A percentile compares a stretch with the other conserved stretches of the same genome.
These are phyloP conservation scores for Eurytoma adleriae DNA, from an alignment of 2,888 invertebrate genomes.

Conservation along the genomic window DNA sequence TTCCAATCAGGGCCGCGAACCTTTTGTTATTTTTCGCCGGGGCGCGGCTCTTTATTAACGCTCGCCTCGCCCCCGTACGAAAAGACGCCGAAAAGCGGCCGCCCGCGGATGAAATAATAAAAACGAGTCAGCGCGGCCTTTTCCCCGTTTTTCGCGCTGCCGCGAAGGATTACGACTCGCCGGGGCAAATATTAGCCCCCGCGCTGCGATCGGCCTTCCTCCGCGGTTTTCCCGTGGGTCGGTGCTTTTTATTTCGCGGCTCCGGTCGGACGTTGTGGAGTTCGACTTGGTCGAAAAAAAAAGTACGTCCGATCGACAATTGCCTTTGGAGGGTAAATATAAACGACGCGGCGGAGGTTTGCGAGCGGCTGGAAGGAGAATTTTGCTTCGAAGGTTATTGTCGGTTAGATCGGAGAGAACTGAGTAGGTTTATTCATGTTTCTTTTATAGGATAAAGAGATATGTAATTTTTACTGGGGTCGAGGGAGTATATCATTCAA, in stretches of 20 bases:
- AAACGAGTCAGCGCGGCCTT: not conserved
- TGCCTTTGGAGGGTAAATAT: slow-evolving; percentile 28
- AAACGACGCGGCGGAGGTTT: not conserved
- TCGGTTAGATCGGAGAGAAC: too few species aligned
- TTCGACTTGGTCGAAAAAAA: slow-evolving; percentile 9
- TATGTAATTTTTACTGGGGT: too few species aligned
- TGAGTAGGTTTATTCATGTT: too few species aligned
- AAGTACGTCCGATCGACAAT: slow-evolving; percentile 24
- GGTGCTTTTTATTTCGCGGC: not conserved
- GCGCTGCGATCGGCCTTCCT: slow-evolving; percentile 29
- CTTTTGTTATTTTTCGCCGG: not conserved
- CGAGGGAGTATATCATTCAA: too few species aligned
- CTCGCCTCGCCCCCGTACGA: not conserved
- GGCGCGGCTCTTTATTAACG: not conserved
- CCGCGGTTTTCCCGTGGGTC: slow-evolving; percentile 24
- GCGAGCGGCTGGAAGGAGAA: not conserved
- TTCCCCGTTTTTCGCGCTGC: not conserved
- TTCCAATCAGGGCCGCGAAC: too few species aligned
- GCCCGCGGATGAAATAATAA: too few species aligned
- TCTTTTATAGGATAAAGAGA: too few species aligned
- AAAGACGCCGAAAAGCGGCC: not conserved
- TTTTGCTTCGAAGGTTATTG: not conserved
- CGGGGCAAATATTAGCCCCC: slow-evolving; percentile 49
- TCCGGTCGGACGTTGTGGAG: not conserved
- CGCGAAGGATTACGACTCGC: slow-evolving; percentile 54